A percentile compares a stretch with the other conserved stretches of the same genome.
phyloP scores from a whole-genome alignment of 1,140 invertebrate genomes.

The Eriosoma lanigerum region DNA sequence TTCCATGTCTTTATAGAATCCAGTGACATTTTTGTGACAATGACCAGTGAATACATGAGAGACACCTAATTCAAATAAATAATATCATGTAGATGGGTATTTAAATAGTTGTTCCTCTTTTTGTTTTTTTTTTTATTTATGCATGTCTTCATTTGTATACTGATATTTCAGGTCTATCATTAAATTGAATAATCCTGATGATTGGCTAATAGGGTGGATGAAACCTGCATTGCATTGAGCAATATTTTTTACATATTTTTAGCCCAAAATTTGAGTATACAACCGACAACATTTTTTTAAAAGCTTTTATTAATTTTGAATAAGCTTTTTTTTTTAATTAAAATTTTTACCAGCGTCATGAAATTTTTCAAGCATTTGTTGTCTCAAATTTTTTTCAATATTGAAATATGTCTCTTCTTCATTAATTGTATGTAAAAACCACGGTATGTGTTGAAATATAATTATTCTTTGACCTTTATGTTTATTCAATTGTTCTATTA shows the following conservation, averaged over 20 bases:
- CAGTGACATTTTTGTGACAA: constrained; percentile 63
- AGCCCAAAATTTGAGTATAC: too few species aligned
- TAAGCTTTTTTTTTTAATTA: too few species aligned
- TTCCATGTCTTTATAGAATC: constrained; percentile 60
- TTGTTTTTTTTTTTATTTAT: too few species aligned
- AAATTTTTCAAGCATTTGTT: constrained; percentile 60
- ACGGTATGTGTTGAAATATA: constrained; percentile 65
- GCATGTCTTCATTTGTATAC: too few species aligned
- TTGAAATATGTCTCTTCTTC: constrained; percentile 61
- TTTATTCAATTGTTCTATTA: constrained; percentile 57
- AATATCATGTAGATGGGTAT: constrained; percentile 23
- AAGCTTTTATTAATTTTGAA: too few species aligned
- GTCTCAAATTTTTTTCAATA: constrained; percentile 57
- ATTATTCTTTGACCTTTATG: constrained; percentile 56
- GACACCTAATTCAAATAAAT: constrained; percentile 58
- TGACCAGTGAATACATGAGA: constrained; percentile 64
- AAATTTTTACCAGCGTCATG: constrained; percentile 57
- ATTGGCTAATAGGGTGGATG: too few species aligned
- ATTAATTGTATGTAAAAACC: constrained; percentile 60
- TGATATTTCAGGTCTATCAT: too few species aligned
- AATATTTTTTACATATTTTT: too few species aligned
- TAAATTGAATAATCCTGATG: too few species aligned
- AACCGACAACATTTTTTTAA: too few species aligned
- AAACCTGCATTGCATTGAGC: too few species aligned
- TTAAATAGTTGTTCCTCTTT: not conserved